Evolutionary conservation across 2,888 invertebrate species (phyloP), one percentile per base, ranked within the genome.

Genomic region (Ophion ventricosus): DNA sequence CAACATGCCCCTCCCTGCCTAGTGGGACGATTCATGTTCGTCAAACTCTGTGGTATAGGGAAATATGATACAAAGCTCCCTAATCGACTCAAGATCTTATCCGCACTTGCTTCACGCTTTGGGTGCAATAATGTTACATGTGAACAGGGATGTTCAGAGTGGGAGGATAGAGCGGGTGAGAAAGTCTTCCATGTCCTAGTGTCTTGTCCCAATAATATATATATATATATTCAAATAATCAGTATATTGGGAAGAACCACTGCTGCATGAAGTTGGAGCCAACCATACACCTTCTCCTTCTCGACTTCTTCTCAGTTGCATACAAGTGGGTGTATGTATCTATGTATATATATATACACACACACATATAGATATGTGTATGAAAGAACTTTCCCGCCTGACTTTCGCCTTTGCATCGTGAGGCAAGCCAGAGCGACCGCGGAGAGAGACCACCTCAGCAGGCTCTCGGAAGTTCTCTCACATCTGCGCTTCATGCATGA

Each of bases 41-140:
- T 17, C 35, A 82, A 43, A 23, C 20, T n/a, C 77, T 73, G n/a
- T 56, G 17, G 23, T 23, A 10, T 56, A 74, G 35, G 66, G 49
- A 59, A 69, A 77, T 77, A 74, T 64, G 78, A 82, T 78, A 75
- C 54, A 80, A 78, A 78, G 81, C 57, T 81, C 43, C 49, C 64
- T 81, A 84, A 84, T 84, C 81, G 78, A 81, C 78, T 81, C 64
- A 78, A 74, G 74, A 81, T 67, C 74, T 84, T 69, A 59, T 70
- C 17, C 35, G 40, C 70, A 78, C 78, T 84, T 77, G 17, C 69
- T 78, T 63, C 59, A 40, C 80, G 75, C 81, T 81, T 75, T 74
- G 61, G 49, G 74, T 75, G 78, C 81, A 84, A 84, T 57, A 74
- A 84, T 76, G 76, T 85, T 80, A 80, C 79, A 67, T 54, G 20